These are phyloP conservation scores for Protula sp. DNA, from an alignment of 2,888 invertebrate species.

Conservation along the genomic window DNA sequence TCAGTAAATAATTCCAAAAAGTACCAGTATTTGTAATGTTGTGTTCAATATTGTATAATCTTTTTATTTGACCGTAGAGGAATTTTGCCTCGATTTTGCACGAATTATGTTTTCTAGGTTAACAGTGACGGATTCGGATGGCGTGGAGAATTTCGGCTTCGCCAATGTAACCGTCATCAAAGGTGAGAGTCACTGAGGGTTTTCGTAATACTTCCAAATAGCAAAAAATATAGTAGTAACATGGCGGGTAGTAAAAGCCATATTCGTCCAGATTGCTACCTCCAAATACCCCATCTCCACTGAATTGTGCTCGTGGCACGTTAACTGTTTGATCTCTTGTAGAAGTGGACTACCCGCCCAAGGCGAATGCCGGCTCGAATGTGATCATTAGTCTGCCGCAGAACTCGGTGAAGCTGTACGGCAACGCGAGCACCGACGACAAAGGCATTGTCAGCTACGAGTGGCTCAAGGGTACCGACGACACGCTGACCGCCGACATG, in stretches of 20 bases:
- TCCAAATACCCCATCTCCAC: too few species aligned
- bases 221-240: too few species aligned
- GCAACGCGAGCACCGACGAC: constrained; percentile 86
- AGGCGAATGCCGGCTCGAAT: constrained; percentile 88
- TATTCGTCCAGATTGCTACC: too few species aligned
- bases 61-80: too few species aligned
- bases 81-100: too few species aligned
- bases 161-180: constrained; percentile 86
- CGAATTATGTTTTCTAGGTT: constrained; percentile 57
- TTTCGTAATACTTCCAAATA: too few species aligned
- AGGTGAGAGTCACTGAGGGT: constrained; percentile 40
- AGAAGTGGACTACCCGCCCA: constrained; percentile 89
- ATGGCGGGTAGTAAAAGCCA: too few species aligned
- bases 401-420: constrained; percentile 77
- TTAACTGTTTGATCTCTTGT: constrained; percentile 15
- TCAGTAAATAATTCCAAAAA: too few species aligned
- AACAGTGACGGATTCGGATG: constrained; percentile 86
- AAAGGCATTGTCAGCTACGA: constrained; percentile 90
- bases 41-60: too few species aligned
- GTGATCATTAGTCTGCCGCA: constrained; percentile 84
- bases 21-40: too few species aligned
- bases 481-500: constrained; percentile 87
- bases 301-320: too few species aligned
- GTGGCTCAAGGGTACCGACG: constrained; percentile 82
- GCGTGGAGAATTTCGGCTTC: constrained; percentile 75